Conservation (phyloP, 1,140 invertebrate genomes). For the Zaprionus nigranus region DNA sequence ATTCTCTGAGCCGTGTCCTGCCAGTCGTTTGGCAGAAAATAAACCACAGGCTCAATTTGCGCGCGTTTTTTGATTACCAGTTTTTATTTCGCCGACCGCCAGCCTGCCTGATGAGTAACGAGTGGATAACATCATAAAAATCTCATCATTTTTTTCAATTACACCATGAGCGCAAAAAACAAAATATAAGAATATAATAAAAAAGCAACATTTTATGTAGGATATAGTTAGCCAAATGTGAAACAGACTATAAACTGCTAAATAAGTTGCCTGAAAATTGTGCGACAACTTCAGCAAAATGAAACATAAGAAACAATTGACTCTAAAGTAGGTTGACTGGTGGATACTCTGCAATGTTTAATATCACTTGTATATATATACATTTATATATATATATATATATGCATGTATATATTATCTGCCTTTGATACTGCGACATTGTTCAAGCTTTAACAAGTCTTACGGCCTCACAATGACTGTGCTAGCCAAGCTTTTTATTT, state of each 20-base stretch:
- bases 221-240: conserved; percentile 67
- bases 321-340: neutral
- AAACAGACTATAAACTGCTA: conserved; percentile 66
- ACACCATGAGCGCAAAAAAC: conserved; percentile 37
- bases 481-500: too few relatives aligned
- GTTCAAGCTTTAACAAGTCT: too few relatives aligned
- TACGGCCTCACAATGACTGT: too few relatives aligned
- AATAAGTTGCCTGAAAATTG: conserved; percentile 54
- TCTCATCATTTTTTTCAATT: conserved; percentile 78
- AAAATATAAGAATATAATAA: conserved; percentile 35
- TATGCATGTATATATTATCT: too few relatives aligned
- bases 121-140: conserved; percentile 77
- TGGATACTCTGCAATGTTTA: neutral
- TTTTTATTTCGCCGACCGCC: conserved; percentile 62
- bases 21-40: conserved; percentile 45
- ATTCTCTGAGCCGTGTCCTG: conserved; percentile 36
- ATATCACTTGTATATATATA: neutral
- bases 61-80: conserved; percentile 68
- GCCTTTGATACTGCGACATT: too few relatives aligned
- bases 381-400: too few relatives aligned
- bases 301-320: neutral
- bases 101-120: conserved; percentile 52
- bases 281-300: conserved; percentile 15
- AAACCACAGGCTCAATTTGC: conserved; percentile 72
- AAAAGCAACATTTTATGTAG: conserved; percentile 25